Base-by-base conservation (phyloP, 2,113 vertebrate genomes). In the Lamprologus sp. region DNA sequence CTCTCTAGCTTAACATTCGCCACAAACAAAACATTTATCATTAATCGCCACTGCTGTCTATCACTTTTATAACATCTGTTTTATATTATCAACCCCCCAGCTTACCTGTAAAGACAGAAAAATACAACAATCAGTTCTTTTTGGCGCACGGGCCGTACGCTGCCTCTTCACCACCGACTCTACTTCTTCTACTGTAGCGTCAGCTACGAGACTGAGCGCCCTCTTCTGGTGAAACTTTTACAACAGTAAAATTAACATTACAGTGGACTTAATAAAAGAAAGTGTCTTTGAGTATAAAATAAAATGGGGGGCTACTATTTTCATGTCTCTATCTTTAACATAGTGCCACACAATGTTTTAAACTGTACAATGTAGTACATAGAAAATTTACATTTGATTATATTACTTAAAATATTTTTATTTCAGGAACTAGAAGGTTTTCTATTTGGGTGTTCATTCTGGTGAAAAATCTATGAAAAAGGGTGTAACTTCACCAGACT, bases 141-240 rank as follows among this genome's bases (percentile, higher is more conserved):
- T 2, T 8, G 54, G 3, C 4, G 0, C 1, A 0, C 7, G 1
- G 2, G 12, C 54, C 54, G 0, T 56, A 56, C 0, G 1, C 12
- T 26, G 7, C 7, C 12, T 26, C 54, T 26, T 56, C 23, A 26
- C 54, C 0, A 56, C 54, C 14, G 23, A 56, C 54, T 0, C 12
- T 26, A 26, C 12, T 3, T 26, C 49, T 19, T 51, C 12, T 56
- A 56, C 2, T 56, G 23, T 56, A 54, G 53, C 10, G 53, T 54
- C n/a, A 54, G 10, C 53, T 54, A 54, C n/a, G n/a, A 54, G 51
- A 54, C n/a, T 54, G 23, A 14, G 23, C 7, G 54, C 54, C 54
- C 54, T 56, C 54, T 26, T 14, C 54, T 2, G 23, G 54, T 56
- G 2, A 55, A 55, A 1, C 21, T 3, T 55, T 1, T 56, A 56